Base-by-base conservation (phyloP, 2,888 invertebrate species). In the Plagodis pulveraria region DNA sequence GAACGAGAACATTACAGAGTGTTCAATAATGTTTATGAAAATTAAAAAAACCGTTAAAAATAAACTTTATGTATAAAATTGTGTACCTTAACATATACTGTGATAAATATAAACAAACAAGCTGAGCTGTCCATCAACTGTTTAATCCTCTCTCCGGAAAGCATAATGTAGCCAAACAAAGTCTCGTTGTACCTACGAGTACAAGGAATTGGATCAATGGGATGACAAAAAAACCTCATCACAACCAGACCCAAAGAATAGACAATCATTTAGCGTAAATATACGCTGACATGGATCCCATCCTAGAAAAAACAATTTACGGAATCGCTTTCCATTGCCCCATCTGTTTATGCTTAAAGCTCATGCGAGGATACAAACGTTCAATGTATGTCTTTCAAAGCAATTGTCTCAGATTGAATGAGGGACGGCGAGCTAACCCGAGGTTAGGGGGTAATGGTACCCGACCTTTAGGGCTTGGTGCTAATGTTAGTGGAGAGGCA, bases 331-430 rank as follows among this genome's bases (percentile, higher is more conserved):
- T 74, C 71, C 74, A 78, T 74, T 72, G 76, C 78, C 71, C 71
- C 71, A 77, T 81, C 78, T 77, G 76, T 78, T 78, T 80, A 73
- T 74, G 71, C 68, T 67, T 68, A 68, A 65, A 65, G 66, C 73
- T 69, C 73, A 65, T 66, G 66, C 62, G 74, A 71, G 72, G 71
- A 76, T 72, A 71, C 76, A 76, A 78, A 71, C 66, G 69, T 67
- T 75, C 80, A 65, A 80, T 81, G 80, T 71, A 78, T 72, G 64
- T 71, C 71, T 68, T 73, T 71, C 67, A 63, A 65, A 67, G 56
- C 72, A 73, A 79, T 81, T 73, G 72, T 71, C 72, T 70, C 72
- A 65, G 66, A 65, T 73, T 71, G 68, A 67, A 69, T 67, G 66
- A 56, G 66, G 66, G 70, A 69, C 73, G 70, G 74, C 50, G 10